phyloP scores from a whole-genome alignment of 2,113 vertebrate genomes.

The Todiramphus chloris region DNA sequence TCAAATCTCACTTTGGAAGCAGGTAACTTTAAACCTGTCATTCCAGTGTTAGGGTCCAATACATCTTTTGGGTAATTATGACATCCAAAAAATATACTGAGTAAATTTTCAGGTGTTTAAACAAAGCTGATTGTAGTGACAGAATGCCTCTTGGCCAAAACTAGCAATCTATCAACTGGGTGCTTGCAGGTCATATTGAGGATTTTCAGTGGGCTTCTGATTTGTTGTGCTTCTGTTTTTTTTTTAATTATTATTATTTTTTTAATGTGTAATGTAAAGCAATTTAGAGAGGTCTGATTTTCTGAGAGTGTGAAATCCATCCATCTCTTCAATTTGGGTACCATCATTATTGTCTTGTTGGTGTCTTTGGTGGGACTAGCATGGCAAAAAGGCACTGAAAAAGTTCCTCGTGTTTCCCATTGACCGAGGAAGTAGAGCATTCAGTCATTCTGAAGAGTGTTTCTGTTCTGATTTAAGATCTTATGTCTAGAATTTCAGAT shows the following conservation, averaged over 20 bases:
- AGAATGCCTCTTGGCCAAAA: not conserved
- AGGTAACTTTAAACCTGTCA: not conserved
- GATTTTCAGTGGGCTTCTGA: not conserved
- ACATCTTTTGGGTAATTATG: not conserved
- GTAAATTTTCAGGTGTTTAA: not conserved
- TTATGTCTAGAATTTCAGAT: not conserved
- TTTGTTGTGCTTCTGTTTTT: not conserved
- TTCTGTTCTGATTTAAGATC: not conserved
- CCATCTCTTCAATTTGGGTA: not conserved
- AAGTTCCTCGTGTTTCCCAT: not conserved
- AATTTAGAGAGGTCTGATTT: not conserved
- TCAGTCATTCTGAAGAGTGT: not conserved
- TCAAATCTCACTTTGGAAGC: not conserved
- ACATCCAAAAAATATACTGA: not conserved
- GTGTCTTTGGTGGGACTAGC: not conserved
- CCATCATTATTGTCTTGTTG: not conserved
- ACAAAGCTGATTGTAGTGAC: not conserved
- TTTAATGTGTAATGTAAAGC: not conserved
- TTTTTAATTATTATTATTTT: not conserved
- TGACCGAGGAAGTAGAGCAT: not conserved
- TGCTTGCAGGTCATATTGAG: not conserved
- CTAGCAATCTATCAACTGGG: not conserved
- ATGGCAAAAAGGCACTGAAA: not conserved
- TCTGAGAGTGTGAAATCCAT: slow-evolving; percentile 1
- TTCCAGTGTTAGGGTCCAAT: not conserved